Evolutionary conservation across 2,888 invertebrate genomes (phyloP), one percentile per base, ranked within the genome.

Genomic region (Drosophila lacicola): DNA sequence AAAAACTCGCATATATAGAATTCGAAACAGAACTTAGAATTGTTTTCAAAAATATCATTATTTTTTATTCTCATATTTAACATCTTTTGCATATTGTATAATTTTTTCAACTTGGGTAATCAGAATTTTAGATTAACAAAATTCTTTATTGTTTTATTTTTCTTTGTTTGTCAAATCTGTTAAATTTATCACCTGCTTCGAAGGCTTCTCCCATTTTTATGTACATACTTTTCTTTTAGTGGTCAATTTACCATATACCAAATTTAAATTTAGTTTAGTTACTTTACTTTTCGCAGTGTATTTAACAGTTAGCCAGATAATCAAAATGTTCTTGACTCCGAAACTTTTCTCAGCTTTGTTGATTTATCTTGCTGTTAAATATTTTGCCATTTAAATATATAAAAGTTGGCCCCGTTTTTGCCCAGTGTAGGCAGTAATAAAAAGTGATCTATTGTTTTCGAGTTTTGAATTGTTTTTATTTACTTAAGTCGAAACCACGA

Each of bases 401-500:
- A 39, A 39, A 9, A 10, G 25, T 39, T n/a, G 17, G 10, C 42
- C n/a, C 8, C 21, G 1, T 11, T 10, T 45, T 54, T n/a, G 46
- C 6, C 9, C 60, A 77, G 64, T 63, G 55, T 47, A 54, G 34
- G 8, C 8, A 61, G 14, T 13, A 19, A 42, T 13, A 21, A 42
- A 47, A 44, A 46, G 45, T 34, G 14, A 50, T 47, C 17, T 19
- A 63, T 71, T 72, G 58, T 70, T 70, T 61, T 53, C 57, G 34
- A 47, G 72, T 76, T 83, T 72, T 53, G 21, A 61, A 70, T 81
- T 62, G 75, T 81, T 85, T 44, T 57, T 83, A 85, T 81, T 81
- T 71, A 78, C 74, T 74, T 82, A 74, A 75, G 61, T 88, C 68
- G 71, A 89, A 89, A 74, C 82, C 79, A 70, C 69, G 68, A 79